Evolutionary conservation across 2,113 vertebrate genomes (phyloP), one percentile per base, ranked within the genome.

Genomic region (Ctenodactylus gundi): DNA sequence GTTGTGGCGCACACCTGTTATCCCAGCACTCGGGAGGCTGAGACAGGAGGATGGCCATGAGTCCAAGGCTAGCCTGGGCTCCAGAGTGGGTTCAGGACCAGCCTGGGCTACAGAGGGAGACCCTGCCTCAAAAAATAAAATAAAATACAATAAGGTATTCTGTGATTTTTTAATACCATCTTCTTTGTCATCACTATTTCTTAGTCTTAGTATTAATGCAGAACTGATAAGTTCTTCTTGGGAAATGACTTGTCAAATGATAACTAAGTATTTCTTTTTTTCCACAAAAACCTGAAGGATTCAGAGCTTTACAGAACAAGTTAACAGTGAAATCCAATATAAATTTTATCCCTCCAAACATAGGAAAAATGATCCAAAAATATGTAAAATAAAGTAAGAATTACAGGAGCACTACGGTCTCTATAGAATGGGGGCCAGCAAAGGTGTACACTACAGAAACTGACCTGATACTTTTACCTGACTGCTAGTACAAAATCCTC

Each of bases 331-430:
- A 65, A 21, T 1, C 31, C 81, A 44, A 51, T 78, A 70, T 65
- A 51, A 64, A 60, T 55, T 53, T 81, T 67, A 68, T 41, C 34
- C 39, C 46, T 90, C 23, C 72, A 58, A 87, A 58, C 20, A 18
- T 39, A 87, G 68, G 57, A 85, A 85, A 94, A 90, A 82, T 64
- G 11, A 73, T 49, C 64, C 18, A 17, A 31, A 95, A 94, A 75
- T 85, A 81, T 91, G 41, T 85, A 85, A 80, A 88, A 85, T 55
- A 3, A 72, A 95, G 53, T 46, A 64, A 87, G 23, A 92, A 77
- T 75, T 68, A 90, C 4, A 95, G 21, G 41, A 18, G 3, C 10
- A 84, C 39, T 39, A 36, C 34, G 18, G 27, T 81, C 55, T 94
- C 94, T 95, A 55, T 51, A 75, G 90, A 88, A 31, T 64, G 44